phyloP scores from a whole-genome alignment of 2,113 vertebrate genomes.

The Bungarus multicinctus region DNA sequence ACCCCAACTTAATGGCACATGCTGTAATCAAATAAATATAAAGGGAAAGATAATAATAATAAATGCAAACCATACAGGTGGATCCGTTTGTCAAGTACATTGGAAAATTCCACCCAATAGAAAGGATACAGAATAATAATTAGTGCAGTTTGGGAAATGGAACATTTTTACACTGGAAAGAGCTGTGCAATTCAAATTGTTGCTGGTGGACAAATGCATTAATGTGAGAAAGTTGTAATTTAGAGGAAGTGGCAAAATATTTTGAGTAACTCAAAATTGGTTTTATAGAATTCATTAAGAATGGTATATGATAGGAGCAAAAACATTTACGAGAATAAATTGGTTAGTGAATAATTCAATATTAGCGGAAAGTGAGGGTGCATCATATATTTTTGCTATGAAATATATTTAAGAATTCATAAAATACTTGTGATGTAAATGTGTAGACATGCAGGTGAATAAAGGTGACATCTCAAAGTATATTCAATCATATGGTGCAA shows the following conservation, averaged over 20 bases:
- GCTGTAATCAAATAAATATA: not conserved
- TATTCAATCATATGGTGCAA: not conserved
- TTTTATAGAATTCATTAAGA: not conserved
- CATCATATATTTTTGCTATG: not conserved
- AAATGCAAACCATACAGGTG: not conserved
- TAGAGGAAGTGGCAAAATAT: not conserved
- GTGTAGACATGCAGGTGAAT: not conserved
- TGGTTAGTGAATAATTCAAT: not conserved
- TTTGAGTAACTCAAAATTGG: not conserved
- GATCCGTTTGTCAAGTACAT: not conserved
- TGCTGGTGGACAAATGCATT: not conserved
- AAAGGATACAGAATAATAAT: not conserved
- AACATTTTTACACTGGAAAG: not conserved
- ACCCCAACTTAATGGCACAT: not conserved
- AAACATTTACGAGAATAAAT: not conserved
- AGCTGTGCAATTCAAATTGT: not conserved
- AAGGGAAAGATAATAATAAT: not conserved
- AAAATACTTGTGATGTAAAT: not conserved
- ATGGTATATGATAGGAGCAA: not conserved
- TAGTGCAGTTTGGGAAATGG: not conserved
- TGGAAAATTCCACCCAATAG: not conserved
- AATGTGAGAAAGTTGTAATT: not conserved
- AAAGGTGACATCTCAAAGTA: not conserved
- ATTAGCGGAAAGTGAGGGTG: not conserved
- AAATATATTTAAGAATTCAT: not conserved